Evolutionary conservation across 2,888 invertebrate species (phyloP), one percentile per base, ranked within the genome.

Genomic region (Spilarctia lutea): DNA sequence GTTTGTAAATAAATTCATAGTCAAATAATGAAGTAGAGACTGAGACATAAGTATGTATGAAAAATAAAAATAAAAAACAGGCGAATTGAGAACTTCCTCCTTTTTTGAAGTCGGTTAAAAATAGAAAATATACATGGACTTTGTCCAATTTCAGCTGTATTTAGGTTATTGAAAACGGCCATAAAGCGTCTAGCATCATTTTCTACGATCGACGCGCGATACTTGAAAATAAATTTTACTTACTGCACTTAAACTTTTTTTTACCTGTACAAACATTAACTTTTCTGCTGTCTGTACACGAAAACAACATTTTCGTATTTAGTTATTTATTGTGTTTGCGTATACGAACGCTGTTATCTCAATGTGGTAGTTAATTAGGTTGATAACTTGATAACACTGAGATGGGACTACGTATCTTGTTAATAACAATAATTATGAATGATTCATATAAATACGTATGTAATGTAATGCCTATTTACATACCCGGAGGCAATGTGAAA

Each of bases 281-380:
- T 13, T 65, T 27, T 45, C 20, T 63, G 33, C 71, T 65, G 71
- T n/a, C 71, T 35, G 33, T 71, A 71, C 39, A n/a, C 13, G 18
- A 0, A 35, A 65, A 35, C 18, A 20, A 24, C 0, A 30, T 45
- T 48, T 65, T 71, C 24, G 24, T 71, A 39, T 48, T 68, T 30
- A 24, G 67, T 45, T 48, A 68, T 65, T 8, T 39, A 7, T 39
- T 66, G 6, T 30, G 56, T 74, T 69, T 74, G 63, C 20, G 16
- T 52, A 48, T 16, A 65, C 3, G n/a, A 66, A 72, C 56, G 18
- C 39, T 27, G 75, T 75, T 83, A 83, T 83, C 83, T 76, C 73
- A 69, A 48, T 69, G 71, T 65, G n/a, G 39, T 35, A 73, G 35
- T 2, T 68, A 68, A 73, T 69, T 65, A 68, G 68, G 73, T 72